Percentiles rank a stretch among this genome's conserved stretches.
Conservation (phyloP, 2,113 vertebrate genomes). For the Prunella himalayana region DNA sequence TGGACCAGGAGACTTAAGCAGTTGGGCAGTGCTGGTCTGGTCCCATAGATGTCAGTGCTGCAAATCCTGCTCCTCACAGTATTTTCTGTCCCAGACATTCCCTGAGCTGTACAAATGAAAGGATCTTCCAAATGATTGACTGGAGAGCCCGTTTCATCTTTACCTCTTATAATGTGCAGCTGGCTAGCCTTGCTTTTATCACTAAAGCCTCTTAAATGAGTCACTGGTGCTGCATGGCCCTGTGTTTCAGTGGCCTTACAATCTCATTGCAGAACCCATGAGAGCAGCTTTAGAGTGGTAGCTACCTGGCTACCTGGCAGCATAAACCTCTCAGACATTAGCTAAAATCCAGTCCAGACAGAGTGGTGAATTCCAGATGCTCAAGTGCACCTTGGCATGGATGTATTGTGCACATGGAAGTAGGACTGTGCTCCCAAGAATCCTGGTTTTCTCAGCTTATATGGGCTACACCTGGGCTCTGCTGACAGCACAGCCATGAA, state of each 20-base stretch:
- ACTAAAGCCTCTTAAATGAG: background rate
- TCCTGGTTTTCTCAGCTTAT: background rate
- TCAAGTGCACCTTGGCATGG: background rate
- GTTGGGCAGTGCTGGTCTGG: background rate
- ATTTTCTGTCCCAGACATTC: background rate
- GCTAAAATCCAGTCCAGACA: background rate
- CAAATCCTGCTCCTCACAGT: background rate
- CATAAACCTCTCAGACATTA: background rate
- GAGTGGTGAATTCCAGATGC: background rate
- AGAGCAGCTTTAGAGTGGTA: background rate
- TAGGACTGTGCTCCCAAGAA: background rate
- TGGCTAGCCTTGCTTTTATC: background rate
- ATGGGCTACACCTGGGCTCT: background rate
- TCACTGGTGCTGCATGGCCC: background rate
- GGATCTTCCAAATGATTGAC: background rate
- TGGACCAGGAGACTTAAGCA: background rate
- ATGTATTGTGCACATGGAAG: background rate
- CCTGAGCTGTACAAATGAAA: background rate
- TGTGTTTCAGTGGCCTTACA: background rate
- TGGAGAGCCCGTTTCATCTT: background rate
- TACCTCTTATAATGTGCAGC: background rate
- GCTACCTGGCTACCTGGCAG: background rate
- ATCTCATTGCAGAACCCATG: background rate
- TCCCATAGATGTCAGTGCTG: background rate
- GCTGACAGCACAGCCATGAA: background rate